A percentile compares a stretch with the other conserved stretches of the same genome.
These are phyloP conservation scores for Erpornis zantholeuca DNA, from an alignment of 2,113 vertebrate genomes.

Conservation along the genomic window DNA sequence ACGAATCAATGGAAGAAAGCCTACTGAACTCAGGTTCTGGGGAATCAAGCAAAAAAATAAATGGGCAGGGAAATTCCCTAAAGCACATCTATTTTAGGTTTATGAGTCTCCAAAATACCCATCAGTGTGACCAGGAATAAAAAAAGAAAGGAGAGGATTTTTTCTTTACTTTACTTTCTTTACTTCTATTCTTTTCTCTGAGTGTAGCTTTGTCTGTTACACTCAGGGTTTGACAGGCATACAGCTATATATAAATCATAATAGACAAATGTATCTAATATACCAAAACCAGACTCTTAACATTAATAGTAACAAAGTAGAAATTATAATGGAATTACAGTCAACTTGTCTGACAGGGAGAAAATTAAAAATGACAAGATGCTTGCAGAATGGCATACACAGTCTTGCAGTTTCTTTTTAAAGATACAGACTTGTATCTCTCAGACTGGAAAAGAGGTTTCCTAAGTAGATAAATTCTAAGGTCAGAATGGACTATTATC, in stretches of 20 bases:
- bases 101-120: background rate
- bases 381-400: background rate
- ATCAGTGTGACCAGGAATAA: background rate
- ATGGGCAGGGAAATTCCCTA: background rate
- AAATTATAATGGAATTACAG: background rate
- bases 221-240: background rate
- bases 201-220: background rate
- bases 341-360: background rate
- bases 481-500: background rate
- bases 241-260: constrained; percentile 12
- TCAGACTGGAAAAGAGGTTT: background rate
- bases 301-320: background rate
- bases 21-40: background rate
- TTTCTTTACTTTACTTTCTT: background rate
- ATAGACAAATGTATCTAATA: background rate
- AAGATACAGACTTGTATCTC: background rate
- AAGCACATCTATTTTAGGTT: background rate
- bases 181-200: background rate
- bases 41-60: background rate
- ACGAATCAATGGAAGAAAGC: background rate
- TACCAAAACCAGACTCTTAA: background rate
- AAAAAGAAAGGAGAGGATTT: background rate
- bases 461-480: background rate
- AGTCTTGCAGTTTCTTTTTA: background rate
- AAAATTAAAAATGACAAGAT: background rate